Evolutionary conservation across 2,888 invertebrate species (phyloP).

Genomic region (Rambutsinella grinnellia): DNA sequence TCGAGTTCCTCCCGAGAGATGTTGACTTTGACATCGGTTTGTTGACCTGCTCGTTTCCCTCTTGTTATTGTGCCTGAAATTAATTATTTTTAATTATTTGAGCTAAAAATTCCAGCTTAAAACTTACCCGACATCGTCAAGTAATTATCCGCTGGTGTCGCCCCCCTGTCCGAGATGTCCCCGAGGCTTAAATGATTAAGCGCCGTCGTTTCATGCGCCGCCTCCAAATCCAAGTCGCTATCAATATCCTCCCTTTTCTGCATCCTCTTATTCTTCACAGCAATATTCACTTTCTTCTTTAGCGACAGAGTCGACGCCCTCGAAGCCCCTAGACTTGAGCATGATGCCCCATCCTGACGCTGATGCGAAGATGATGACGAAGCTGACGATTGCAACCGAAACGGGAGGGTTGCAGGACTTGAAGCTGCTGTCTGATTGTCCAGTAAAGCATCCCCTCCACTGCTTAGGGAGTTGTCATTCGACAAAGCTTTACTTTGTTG

Average conservation of each 20-base stretch:
- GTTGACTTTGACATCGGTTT: conserved; percentile 79
- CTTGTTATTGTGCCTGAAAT: conserved; percentile 78
- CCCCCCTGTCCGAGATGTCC: conserved; percentile 10
- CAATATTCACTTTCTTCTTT: conserved; percentile 46
- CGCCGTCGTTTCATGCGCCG: conserved; percentile 43
- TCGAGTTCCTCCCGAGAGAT: conserved; percentile 80
- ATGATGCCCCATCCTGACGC: neutral
- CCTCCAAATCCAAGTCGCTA: conserved; percentile 38
- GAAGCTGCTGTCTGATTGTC: conserved; percentile 31
- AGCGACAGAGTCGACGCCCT: conserved; percentile 28
- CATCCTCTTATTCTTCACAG: neutral
- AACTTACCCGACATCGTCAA: conserved; percentile 50
- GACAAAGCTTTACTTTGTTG: conserved; percentile 33
- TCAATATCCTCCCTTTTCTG: conserved; percentile 10
- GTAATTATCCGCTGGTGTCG: conserved; percentile 38
- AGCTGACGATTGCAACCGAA: conserved; percentile 11
- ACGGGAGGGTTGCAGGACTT: conserved; percentile 36
- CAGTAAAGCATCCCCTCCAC: neutral
- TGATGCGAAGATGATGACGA: neutral
- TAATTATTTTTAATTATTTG: no score
- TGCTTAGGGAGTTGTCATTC: conserved; percentile 39
- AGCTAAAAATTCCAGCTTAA: conserved; percentile 71
- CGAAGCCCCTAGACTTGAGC: conserved; percentile 30
- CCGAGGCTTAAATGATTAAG: conserved; percentile 23
- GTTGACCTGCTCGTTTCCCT: conserved; percentile 80